Conservation (phyloP, 1,140 invertebrate species). For the Probaryconus sp. region DNA sequence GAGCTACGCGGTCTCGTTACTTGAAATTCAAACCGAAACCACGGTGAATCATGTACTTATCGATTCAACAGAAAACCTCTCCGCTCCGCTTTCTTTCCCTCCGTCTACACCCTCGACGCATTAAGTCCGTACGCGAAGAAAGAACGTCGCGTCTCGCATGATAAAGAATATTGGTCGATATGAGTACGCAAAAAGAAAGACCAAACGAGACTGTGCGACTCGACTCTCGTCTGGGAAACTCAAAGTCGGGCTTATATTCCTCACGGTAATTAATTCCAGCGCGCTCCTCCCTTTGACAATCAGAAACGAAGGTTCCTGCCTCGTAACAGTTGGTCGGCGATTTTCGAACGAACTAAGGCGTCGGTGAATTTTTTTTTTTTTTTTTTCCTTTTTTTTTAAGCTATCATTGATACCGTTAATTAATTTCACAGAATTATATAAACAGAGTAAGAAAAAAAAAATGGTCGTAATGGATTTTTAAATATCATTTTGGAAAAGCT, state of each 20-base stretch:
- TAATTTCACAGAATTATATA: no score
- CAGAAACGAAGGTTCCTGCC: constrained; percentile 3
- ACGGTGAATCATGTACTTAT: constrained; percentile 73
- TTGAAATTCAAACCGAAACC: constrained; percentile 73
- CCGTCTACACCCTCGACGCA: constrained; percentile 46
- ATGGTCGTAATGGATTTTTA: no score
- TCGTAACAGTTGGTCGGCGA: constrained; percentile 43
- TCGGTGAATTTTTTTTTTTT: constrained; percentile 50
- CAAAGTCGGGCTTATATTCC: constrained; percentile 32
- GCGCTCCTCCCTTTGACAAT: constrained; percentile 46
- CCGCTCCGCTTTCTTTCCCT: constrained; percentile 60
- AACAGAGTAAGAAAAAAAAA: no score
- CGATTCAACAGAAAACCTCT: constrained; percentile 69
- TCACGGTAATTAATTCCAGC: constrained; percentile 52
- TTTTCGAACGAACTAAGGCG: constrained; percentile 37
- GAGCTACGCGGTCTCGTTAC: constrained; percentile 55
- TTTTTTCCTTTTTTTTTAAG: no score
- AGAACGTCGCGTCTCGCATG: constrained; percentile 66
- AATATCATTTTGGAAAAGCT: no score
- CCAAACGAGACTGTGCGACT: background rate
- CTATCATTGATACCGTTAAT: no score
- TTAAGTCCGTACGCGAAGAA: constrained; percentile 61
- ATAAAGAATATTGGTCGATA: constrained; percentile 60
- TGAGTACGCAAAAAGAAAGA: constrained; percentile 23
- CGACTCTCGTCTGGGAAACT: constrained; percentile 7